Evolutionary conservation across 2,888 invertebrate species (phyloP).

Genomic region (Ctenicera cuprea): DNA sequence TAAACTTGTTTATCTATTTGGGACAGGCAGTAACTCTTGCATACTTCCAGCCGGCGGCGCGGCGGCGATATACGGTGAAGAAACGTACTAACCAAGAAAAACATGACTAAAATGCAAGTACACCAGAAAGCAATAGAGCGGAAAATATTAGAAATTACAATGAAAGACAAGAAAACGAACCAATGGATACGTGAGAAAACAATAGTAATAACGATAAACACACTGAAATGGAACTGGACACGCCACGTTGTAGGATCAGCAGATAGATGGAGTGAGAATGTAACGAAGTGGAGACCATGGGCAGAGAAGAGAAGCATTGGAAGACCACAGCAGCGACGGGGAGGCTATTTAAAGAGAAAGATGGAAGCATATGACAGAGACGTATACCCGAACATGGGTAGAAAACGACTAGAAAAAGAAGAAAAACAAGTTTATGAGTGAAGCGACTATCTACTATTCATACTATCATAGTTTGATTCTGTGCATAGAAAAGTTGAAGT

Average conservation of each 20-base stretch:
- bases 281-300: neutral
- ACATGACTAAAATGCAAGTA: neutral
- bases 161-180: neutral
- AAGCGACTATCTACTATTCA: too few species aligned
- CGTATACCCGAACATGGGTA: too few species aligned
- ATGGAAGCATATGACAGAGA: too few species aligned
- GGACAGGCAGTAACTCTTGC: neutral
- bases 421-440: too few species aligned
- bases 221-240: conserved; percentile 1
- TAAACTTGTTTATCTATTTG: neutral
- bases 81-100: neutral
- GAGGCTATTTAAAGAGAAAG: neutral
- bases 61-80: neutral
- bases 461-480: too few species aligned
- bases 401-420: too few species aligned
- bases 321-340: neutral
- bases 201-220: neutral
- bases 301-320: neutral
- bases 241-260: neutral
- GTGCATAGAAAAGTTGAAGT: too few species aligned
- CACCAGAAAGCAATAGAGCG: neutral
- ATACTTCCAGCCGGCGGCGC: too few species aligned
- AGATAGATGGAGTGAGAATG: neutral
- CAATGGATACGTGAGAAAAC: neutral
- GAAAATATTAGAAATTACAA: neutral